A percentile compares a stretch with the other conserved stretches of the same genome.
Evolutionary conservation across 2,888 invertebrate genomes (phyloP).

Genomic region (Tachina fera): DNA sequence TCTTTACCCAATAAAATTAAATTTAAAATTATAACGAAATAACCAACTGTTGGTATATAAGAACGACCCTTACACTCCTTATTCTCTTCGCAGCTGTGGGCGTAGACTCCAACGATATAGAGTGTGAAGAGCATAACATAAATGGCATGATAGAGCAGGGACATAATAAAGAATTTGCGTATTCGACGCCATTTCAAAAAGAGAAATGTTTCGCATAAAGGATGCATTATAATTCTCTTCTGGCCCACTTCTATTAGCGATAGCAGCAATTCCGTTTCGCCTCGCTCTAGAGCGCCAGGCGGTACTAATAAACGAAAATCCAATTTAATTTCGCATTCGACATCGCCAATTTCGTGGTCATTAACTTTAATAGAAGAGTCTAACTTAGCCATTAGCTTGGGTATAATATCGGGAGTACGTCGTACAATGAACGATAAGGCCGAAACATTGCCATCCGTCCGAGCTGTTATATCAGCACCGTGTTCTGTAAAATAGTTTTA

Average conservation of each 20-base stretch:
- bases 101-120: conserved; percentile 86
- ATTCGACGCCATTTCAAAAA: conserved; percentile 93
- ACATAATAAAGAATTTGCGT: conserved; percentile 91
- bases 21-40: conserved; percentile 87
- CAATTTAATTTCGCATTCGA: conserved; percentile 91
- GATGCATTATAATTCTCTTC: conserved; percentile 91
- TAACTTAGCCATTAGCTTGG: conserved; percentile 87
- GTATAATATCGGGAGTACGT: conserved; percentile 92
- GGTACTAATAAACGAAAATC: conserved; percentile 87
- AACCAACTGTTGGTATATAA: conserved; percentile 83
- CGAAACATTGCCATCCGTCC: conserved; percentile 91
- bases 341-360: conserved; percentile 93
- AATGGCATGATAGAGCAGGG: conserved; percentile 89
- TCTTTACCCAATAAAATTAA: conserved; percentile 88
- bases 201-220: conserved; percentile 92
- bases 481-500: conserved; percentile 83
- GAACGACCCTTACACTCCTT: conserved; percentile 77
- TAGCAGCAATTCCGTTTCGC: conserved; percentile 88
- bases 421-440: conserved; percentile 92
- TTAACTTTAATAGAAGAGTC: conserved; percentile 90
- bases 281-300: conserved; percentile 83
- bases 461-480: conserved; percentile 91
- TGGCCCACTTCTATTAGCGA: conserved; percentile 92
- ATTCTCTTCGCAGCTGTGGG: conserved; percentile 77
- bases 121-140: conserved; percentile 90